Evolutionary conservation across 1,140 invertebrate genomes (phyloP).

Genomic region (Chionoecetes opilio): DNA sequence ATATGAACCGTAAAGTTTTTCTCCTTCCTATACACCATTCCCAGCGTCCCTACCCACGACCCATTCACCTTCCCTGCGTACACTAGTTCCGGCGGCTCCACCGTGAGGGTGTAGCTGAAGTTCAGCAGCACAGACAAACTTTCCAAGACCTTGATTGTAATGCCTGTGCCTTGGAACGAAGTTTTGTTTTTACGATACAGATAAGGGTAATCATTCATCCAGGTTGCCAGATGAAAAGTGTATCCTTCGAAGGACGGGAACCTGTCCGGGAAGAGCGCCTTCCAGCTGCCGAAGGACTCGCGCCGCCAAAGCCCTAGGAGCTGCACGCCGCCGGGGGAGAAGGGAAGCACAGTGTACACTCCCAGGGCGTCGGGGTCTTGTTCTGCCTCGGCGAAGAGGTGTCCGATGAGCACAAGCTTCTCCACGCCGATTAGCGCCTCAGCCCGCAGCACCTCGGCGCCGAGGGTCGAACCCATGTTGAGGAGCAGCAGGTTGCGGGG

Average conservation of each 20-base stretch:
- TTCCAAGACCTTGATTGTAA: too few species aligned
- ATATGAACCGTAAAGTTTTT: too few species aligned
- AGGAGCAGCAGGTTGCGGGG: constrained; percentile 38
- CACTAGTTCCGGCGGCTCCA: too few species aligned
- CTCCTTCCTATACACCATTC: too few species aligned
- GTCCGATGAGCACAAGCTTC: constrained; percentile 4
- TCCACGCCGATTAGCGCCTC: background rate
- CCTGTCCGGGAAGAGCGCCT: constrained; percentile 34
- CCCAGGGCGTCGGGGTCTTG: background rate
- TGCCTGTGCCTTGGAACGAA: too few species aligned
- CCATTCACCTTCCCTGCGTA: too few species aligned
- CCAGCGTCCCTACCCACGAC: too few species aligned
- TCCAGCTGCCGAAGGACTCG: background rate
- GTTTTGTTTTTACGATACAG: too few species aligned
- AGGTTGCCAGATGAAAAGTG: too few species aligned
- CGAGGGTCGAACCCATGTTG: background rate
- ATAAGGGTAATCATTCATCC: too few species aligned
- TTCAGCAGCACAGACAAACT: too few species aligned
- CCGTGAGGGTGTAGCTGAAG: too few species aligned
- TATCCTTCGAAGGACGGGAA: constrained; percentile 35
- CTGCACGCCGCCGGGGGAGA: background rate
- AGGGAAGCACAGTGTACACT: constrained; percentile 34
- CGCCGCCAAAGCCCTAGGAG: background rate
- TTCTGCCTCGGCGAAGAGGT: background rate
- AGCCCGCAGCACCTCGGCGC: background rate